Evolutionary conservation across 2,797 vertebrate species (phyloP).

Genomic region (Anguilla pacifica): DNA sequence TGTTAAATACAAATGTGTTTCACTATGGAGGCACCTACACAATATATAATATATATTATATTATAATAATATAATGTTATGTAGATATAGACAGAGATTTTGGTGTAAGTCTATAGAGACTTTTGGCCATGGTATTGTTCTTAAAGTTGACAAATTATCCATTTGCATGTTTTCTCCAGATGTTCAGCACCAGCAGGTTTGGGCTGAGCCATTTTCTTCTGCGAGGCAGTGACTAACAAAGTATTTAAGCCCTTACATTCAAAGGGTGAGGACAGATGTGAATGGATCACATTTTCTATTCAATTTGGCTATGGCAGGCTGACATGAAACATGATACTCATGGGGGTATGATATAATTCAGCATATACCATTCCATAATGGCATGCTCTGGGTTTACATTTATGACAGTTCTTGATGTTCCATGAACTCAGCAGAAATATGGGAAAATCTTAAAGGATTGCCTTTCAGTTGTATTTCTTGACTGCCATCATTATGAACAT

Average conservation of each 20-base stretch:
- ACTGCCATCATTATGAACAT: no score
- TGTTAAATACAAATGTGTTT: neutral
- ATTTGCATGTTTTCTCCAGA: slow-evolving; percentile 47
- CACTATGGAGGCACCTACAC: neutral
- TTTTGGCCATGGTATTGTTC: slow-evolving; percentile 2
- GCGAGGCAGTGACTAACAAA: slow-evolving; percentile 35
- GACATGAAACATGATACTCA: neutral
- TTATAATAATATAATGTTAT: slow-evolving; percentile 13
- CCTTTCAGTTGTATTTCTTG: neutral
- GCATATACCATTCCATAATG: neutral
- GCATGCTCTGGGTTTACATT: neutral
- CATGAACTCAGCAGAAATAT: neutral
- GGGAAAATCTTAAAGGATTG: neutral
- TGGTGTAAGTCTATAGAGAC: neutral
- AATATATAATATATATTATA: neutral
- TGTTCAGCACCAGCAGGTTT: slow-evolving; percentile 32
- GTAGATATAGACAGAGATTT: neutral
- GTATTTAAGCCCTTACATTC: neutral
- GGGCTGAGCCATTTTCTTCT: slow-evolving; percentile 30
- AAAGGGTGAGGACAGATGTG: slow-evolving; percentile 17
- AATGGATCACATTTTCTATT: slow-evolving; percentile 16
- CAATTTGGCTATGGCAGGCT: neutral
- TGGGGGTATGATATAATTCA: neutral
- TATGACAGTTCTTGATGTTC: neutral
- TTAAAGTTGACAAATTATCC: slow-evolving; percentile 43